Percentiles rank a stretch among this genome's conserved stretches.
Evolutionary conservation across 2,113 vertebrate genomes (phyloP).

Genomic region (Rhodinocichla rosea): DNA sequence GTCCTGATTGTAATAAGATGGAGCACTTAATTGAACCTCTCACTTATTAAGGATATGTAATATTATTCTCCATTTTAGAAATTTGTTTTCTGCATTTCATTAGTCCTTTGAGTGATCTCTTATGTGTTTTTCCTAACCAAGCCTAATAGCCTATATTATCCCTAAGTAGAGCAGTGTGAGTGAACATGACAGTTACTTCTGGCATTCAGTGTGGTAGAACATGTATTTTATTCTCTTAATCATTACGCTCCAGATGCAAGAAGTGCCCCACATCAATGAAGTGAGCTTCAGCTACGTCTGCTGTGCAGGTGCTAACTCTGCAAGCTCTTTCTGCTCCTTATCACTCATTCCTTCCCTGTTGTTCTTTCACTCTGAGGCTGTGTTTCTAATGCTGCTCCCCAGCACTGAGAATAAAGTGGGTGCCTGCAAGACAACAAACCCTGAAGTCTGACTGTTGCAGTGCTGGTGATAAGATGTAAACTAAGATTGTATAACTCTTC

Average conservation of each 20-base stretch:
- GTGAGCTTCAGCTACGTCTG: conserved; percentile 1
- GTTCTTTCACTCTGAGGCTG: conserved; percentile 27
- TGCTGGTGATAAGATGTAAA: conserved; percentile 24
- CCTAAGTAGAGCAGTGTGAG: neutral
- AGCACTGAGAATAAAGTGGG: neutral
- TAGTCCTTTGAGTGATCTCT: neutral
- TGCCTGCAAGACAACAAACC: conserved; percentile 4
- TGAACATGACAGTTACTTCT: conserved; percentile 14
- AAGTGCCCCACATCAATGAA: conserved; percentile 48
- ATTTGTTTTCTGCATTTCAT: neutral
- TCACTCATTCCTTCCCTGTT: neutral
- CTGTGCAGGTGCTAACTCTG: conserved; percentile 37
- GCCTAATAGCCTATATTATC: neutral
- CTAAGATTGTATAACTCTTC: conserved; percentile 30
- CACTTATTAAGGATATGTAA: neutral
- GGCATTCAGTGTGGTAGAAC: neutral
- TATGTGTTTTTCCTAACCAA: neutral
- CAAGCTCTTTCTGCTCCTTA: conserved; percentile 29
- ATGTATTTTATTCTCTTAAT: conserved; percentile 28
- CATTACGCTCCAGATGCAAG: conserved; percentile 3
- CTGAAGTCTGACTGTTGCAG: conserved; percentile 31
- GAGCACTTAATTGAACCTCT: neutral
- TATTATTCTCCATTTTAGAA: neutral
- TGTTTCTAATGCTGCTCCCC: neutral
- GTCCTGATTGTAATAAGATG: neutral